A percentile compares a stretch with the other conserved stretches of the same genome.
Conservation (phyloP, 2,113 vertebrate genomes). For the Mormyrus iriodes region DNA sequence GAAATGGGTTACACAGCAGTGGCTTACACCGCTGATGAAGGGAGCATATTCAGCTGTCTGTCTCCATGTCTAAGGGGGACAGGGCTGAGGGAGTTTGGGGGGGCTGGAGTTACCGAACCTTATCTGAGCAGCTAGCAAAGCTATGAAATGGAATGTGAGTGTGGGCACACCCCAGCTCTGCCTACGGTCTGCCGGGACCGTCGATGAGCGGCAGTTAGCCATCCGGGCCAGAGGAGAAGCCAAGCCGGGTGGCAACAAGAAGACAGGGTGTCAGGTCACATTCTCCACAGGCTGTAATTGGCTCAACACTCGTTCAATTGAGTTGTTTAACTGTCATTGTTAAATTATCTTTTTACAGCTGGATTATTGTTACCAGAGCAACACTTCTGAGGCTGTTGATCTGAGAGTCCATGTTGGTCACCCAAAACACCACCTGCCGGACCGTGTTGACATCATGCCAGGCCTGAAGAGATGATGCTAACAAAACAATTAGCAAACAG, state of each 20-base stretch:
- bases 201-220: neutral
- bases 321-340: neutral
- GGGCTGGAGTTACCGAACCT: neutral
- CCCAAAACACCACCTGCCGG: neutral
- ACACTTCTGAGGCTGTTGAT: neutral
- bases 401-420: neutral
- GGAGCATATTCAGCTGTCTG: neutral
- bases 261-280: neutral
- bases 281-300: neutral
- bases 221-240: neutral
- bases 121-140: neutral
- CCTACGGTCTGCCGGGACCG: neutral
- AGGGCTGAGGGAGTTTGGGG: neutral
- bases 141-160: neutral
- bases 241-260: neutral
- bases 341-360: neutral
- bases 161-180: neutral
- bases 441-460: neutral
- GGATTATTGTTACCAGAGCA: neutral
- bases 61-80: neutral
- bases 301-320: neutral
- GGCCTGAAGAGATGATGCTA: neutral
- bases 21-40: neutral
- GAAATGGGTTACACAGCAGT: constrained; percentile 12
- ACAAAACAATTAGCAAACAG: neutral